Evolutionary conservation across 2,113 vertebrate species (phyloP).

Genomic region (Hemichromis elongatus): DNA sequence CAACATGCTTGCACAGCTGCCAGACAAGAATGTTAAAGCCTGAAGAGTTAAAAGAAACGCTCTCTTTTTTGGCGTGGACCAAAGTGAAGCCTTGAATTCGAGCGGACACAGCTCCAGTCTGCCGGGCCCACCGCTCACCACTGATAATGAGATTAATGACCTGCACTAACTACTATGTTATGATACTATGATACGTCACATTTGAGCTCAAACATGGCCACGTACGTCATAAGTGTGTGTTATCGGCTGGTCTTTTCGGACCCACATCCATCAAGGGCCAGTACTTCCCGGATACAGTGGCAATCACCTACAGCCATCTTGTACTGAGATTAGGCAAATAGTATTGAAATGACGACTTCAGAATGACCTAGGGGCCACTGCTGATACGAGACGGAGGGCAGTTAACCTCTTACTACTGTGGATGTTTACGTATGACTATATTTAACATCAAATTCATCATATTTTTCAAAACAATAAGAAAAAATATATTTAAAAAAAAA

Average conservation of each 20-base stretch:
- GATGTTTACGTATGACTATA: slow-evolving; percentile 10
- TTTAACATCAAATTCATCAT: not conserved
- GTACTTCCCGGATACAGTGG: slow-evolving; percentile 40
- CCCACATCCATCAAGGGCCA: slow-evolving; percentile 48
- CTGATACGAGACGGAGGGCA: not conserved
- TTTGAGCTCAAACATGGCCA: not conserved
- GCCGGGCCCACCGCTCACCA: not conserved
- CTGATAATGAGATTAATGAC: slow-evolving; percentile 59
- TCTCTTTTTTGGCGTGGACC: slow-evolving; percentile 17
- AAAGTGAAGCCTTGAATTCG: not conserved
- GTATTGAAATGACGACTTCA: slow-evolving; percentile 46
- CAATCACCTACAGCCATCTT: slow-evolving; percentile 57
- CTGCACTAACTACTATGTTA: slow-evolving; percentile 23
- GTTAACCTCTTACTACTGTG: slow-evolving; percentile 20
- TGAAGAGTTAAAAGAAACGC: slow-evolving; percentile 33
- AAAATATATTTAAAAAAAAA: not conserved
- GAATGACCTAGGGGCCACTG: not conserved
- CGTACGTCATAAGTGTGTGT: slow-evolving; percentile 24
- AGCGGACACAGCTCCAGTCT: slow-evolving; percentile 26
- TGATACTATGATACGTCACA: slow-evolving; percentile 16
- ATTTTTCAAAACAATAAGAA: not conserved
- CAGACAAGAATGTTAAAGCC: slow-evolving; percentile 41
- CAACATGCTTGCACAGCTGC: slow-evolving; percentile 49
- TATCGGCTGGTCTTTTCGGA: slow-evolving; percentile 39
- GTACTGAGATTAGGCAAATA: slow-evolving; percentile 57